Evolutionary conservation across 2,113 vertebrate genomes (phyloP), one percentile per base, ranked within the genome.

Genomic region (Holacanthus passer): DNA sequence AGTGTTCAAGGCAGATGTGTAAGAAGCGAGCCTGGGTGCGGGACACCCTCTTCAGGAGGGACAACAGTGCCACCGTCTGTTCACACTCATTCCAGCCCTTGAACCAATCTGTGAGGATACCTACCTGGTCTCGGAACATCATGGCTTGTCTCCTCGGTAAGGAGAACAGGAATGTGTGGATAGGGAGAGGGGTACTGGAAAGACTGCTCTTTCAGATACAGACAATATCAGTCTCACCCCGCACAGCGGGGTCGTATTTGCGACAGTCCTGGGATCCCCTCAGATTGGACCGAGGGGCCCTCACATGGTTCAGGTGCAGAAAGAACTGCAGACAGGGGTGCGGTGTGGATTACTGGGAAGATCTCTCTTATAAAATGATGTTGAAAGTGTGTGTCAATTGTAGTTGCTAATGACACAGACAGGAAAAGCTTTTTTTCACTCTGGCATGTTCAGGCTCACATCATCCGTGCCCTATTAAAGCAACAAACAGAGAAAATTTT

Each of bases 51-150:
- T 98, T 98, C 89, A 99, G 94, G 88, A 99, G 96, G 4, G 97
- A 97, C 65, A 99, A 93, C 82, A 99, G 96, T 32, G 98, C 98
- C 93, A 99, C 98, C 4, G 98, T 99, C 95, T 99, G 98, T 90
- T 99, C 98, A 73, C 98, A 99, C 93, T 99, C 98, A 79, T 98
- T 99, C 98, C 98, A 99, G 92, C 96, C 96, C 88, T 97, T 97
- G 92, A 99, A 99, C 97, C 98, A 99, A 88, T 97, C 97, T 67
- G 97, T 96, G 68, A 99, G 94, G 90, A 98, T 96, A 93, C 97
- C 96, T 90, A 99, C 97, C 94, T 99, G 98, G 94, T 99, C 98
- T 94, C 98, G 96, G 97, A 99, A 99, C 97, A 98, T 99, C 97
- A 99, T 98, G 96, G 94, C 96, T 95, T 89, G 94, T 85, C 91